A percentile compares a stretch with the other conserved stretches of the same genome.
Evolutionary conservation across 1,140 invertebrate species (phyloP).

Genomic region (Calephelis nemesis): DNA sequence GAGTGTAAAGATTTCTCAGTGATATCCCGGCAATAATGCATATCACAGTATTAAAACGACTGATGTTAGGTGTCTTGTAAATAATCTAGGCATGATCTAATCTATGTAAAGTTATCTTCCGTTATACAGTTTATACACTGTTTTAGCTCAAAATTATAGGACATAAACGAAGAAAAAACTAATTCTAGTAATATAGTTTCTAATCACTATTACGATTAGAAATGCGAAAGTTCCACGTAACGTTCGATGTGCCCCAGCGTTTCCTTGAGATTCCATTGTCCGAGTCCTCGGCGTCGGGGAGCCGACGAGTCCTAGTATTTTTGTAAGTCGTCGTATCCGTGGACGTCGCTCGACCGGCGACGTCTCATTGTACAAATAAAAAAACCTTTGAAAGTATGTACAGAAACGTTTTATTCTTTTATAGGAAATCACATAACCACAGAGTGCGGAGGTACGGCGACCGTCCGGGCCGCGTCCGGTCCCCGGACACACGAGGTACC

Average conservation of each 20-base stretch:
- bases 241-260: conserved; percentile 43
- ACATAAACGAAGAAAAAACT: conserved; percentile 35
- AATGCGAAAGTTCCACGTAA: conserved; percentile 50
- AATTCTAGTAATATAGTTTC: conserved; percentile 37
- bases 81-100: conserved; percentile 36
- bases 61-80: conserved; percentile 54
- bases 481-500: conserved; percentile 43
- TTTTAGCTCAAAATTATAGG: conserved; percentile 39
- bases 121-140: conserved; percentile 32
- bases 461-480: conserved; percentile 47
- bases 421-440: conserved; percentile 75
- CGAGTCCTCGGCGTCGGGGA: conserved; percentile 21
- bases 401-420: conserved; percentile 74
- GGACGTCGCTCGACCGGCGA: conserved; percentile 19
- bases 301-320: conserved; percentile 38
- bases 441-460: conserved; percentile 56
- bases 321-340: conserved; percentile 2
- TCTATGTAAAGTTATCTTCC: conserved; percentile 27
- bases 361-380: conserved; percentile 63
- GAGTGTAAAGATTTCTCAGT: conserved; percentile 57
- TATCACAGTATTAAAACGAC: conserved; percentile 65
- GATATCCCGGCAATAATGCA: conserved; percentile 76
- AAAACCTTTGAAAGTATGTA: conserved; percentile 76
- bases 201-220: conserved; percentile 49
- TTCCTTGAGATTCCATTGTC: conserved; percentile 34